Conservation (phyloP, 2,797 vertebrate genomes). For the Lemur catta region DNA sequence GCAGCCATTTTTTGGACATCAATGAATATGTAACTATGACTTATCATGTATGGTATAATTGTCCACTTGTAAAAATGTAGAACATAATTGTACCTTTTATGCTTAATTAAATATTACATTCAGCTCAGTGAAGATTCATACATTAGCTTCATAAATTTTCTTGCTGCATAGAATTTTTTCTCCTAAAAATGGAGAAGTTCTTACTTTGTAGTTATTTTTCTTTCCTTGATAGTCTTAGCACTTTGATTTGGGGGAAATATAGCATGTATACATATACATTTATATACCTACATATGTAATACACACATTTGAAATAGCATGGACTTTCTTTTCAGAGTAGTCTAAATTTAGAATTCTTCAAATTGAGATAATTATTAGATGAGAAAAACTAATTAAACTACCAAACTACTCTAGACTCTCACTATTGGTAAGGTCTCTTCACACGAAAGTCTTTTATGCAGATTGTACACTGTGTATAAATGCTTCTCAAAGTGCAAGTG, state of each 20-base stretch:
- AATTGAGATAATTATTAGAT: constrained; percentile 26
- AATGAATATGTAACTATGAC: constrained; percentile 27
- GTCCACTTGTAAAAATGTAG: constrained; percentile 54
- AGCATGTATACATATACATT: not conserved
- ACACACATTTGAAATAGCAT: not conserved
- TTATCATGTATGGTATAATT: constrained; percentile 36
- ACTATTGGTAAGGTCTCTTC: not conserved
- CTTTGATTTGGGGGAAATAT: not conserved
- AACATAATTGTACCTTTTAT: constrained; percentile 67
- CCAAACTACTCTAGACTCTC: not conserved
- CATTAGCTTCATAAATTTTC: constrained; percentile 50
- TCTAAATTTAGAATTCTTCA: constrained; percentile 36
- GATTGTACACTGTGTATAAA: not conserved
- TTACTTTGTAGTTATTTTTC: not conserved
- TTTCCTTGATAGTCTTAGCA: not conserved
- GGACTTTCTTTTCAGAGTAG: not conserved
- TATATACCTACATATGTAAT: not conserved
- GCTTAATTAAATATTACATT: constrained; percentile 63
- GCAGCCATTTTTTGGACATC: constrained; percentile 27
- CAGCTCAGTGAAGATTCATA: constrained; percentile 46
- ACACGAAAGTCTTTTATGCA: not conserved
- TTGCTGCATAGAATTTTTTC: constrained; percentile 44
- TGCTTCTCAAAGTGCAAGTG: not conserved
- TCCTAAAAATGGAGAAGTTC: not conserved
- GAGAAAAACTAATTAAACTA: constrained; percentile 8